Evolutionary conservation across 1,140 invertebrate species (phyloP), one percentile per base, ranked within the genome.

Genomic region (Halyomorpha halys): DNA sequence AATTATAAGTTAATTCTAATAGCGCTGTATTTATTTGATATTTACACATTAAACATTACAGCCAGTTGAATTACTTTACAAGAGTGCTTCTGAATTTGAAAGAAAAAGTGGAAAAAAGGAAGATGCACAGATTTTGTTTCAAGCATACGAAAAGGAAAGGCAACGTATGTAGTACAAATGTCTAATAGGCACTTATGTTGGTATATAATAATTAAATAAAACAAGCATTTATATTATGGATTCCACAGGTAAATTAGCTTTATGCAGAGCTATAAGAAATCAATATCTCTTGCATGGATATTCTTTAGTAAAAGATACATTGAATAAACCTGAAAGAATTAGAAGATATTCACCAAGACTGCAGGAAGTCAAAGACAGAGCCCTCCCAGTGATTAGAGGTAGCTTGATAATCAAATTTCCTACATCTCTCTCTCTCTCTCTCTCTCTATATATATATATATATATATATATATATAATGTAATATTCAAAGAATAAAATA

Each of bases 41-140:
- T 5, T 53, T 23, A 18, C 56, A 60, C 61, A 49, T 64, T 64
- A 51, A 59, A 47, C 63, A 64, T 69, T 68, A 23, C 65, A 75
- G 74, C 74, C 74, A 27, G 71, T 75, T 53, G 74, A 76, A 51
- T 69, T 76, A n/a, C 68, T 76, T 23, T 71, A 70, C 59, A 70
- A 68, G 68, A 71, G 64, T 53, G 45, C 68, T n/a, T 59, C 62
- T 16, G 70, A 73, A n/a, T 65, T 70, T 54, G 68, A 68, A 61
- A 61, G 66, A 30, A 70, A 72, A 45, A 34, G 69, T 53, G 66
- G 65, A 62, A 66, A 51, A 66, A 65, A 45, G 67, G 59, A 67
- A 64, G 63, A 69, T 66, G 63, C 64, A 59, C 53, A 67, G 18
- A 59, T 44, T 16, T 47, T 66, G 23, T 70, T 67, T 60, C 39